Evolutionary conservation across 2,888 invertebrate species (phyloP), one percentile per base, ranked within the genome.

Genomic region (Meiosimyza platycephala): DNA sequence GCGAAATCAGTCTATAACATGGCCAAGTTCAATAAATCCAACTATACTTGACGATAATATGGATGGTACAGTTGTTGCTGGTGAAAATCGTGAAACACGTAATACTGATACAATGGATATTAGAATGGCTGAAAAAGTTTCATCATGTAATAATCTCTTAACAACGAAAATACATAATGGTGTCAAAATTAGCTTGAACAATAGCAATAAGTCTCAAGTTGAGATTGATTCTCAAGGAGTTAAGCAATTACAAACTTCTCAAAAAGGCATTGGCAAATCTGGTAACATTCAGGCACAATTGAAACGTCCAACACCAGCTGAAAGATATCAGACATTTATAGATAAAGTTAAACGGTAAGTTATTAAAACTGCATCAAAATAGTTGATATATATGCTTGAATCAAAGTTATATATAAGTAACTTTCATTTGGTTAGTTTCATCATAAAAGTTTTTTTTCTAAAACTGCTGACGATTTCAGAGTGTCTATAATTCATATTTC

Each of bases 311-410:
- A 81, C 82, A 6, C 83, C 86, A 6, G 72, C 81, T 0, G 86
- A 86, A 72, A 82, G 87, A 6, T 87, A 81, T 71, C 83, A 85
- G 67, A 84, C 84, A 48, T 87, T 87, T 73, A 75, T 87, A 16
- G 83, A 81, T 51, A 86, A 87, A 79, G 80, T 87, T 1, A 83
- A 84, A 73, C 80, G 84, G 85, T 86, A 74, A 76, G 78, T 3
- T 22, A 15, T 28, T 28, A 4, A 3, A 28, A 28, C 4, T 28
- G 28, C 28, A 4, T 28, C 28, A 28, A 28, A 28, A 28, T 28
- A 28, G 4, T 4, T 28, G 4, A 28, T 3, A 28, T 28, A 28
- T 28, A 28, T n/a, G n/a, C n/a, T n/a, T n/a, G n/a, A n/a, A n/a
- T n/a, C n/a, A n/a, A n/a, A n/a, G n/a, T n/a, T n/a, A n/a, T n/a